A percentile compares a stretch with the other conserved stretches of the same genome.
These are phyloP conservation scores for Spodoptera litura DNA, from an alignment of 1,140 invertebrate species.

Conservation along the genomic window DNA sequence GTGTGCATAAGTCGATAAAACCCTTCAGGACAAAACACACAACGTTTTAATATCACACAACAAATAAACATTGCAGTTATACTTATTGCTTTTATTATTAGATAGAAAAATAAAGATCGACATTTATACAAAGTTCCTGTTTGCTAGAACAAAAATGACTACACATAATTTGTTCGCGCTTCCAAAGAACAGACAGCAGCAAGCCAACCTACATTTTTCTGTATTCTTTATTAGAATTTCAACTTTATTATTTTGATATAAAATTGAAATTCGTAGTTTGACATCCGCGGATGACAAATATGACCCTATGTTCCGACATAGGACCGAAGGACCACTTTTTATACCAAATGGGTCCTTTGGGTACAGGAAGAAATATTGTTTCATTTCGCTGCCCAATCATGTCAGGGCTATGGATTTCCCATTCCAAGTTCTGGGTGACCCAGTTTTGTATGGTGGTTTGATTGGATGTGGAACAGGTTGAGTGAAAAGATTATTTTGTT, in stretches of 20 bases:
- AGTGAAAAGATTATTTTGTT: neutral
- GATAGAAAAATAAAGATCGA: too few species aligned
- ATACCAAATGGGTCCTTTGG: conserved; percentile 5
- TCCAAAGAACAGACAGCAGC: neutral
- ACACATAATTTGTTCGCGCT: too few species aligned
- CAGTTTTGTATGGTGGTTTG: conserved; percentile 10
- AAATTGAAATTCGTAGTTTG: neutral
- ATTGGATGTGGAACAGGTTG: neutral
- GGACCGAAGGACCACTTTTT: conserved; percentile 17
- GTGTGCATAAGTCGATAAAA: too few species aligned
- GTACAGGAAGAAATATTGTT: conserved; percentile 6
- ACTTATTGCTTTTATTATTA: too few species aligned
- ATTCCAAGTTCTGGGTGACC: neutral
- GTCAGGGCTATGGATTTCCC: neutral
- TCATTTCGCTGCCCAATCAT: conserved; percentile 9
- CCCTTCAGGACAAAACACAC: too few species aligned
- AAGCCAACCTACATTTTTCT: neutral
- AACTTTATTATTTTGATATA: neutral
- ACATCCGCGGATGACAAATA: conserved; percentile 10
- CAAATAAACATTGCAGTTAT: too few species aligned
- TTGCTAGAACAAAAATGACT: too few species aligned
- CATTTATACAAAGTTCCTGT: too few species aligned
- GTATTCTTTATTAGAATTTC: neutral
- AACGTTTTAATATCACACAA: too few species aligned
- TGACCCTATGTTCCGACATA: conserved; percentile 3